Evolutionary conservation across 2,888 invertebrate species (phyloP), one percentile per base, ranked within the genome.

Genomic region (Adelognathus sp.): DNA sequence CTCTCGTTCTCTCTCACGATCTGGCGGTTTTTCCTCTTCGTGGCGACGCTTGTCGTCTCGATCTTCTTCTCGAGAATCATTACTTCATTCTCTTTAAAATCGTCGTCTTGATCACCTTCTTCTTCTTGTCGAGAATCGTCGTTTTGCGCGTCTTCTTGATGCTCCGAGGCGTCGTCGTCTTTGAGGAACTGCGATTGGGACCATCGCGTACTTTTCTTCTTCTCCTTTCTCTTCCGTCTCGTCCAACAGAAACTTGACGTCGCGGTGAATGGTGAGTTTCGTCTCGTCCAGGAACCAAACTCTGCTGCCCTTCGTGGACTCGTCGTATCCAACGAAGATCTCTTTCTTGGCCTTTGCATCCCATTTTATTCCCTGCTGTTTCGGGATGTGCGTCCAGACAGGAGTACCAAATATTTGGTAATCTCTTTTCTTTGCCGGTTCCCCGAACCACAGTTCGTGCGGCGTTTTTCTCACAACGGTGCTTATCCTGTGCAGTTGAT

Each of bases 401-500:
- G 36, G 41, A 7, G 67, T 72, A 0, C 89, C 88, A 82, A 90
- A 89, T 11, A 69, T 63, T 33, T 36, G 80, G 16, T 73, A 63
- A 0, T 74, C 36, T 0, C 5, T 11, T 2, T 71, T 36, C 84
- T 61, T 64, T 3, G 58, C n/a, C 6, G 27, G 7, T 41, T 79
- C 56, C 0, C 85, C 84, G 74, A 69, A 71, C 86, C 87, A 89
- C 3, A 88, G 14, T 80, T 90, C 88, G 76, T 76, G 85, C 4
- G 88, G 84, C 44, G 86, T 83, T 31, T 71, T 75, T 39, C 83
- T 79, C 1, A 66, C 24, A 3, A 83, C 82, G 27, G 86, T 82
- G 24, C 81, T 87, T 3, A 84, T 18, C 87, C 86, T 1, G 80
- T 88, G 50, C 88, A 79, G 64, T 91, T 91, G n/a, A 90, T 74